Conservation (phyloP, 2,113 vertebrate species). For the Urocitellus parryii region DNA sequence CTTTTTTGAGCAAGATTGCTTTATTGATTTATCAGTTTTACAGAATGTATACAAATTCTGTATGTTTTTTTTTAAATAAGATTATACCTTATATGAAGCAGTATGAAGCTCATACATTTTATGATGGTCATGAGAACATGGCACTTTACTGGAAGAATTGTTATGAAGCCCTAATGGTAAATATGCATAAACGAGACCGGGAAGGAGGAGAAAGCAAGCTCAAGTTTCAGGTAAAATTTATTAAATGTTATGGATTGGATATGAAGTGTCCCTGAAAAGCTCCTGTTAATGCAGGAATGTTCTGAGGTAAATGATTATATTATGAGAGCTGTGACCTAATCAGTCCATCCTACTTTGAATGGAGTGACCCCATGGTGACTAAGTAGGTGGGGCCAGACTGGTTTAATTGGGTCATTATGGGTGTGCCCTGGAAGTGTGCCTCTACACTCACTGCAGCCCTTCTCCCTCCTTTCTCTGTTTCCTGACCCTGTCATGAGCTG, state of each 20-base stretch:
- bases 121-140: conserved; percentile 93
- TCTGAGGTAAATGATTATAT: no score
- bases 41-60: conserved; percentile 24
- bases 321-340: no score
- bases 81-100: conserved; percentile 99
- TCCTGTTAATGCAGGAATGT: no score
- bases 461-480: no score
- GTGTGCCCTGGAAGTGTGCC: no score
- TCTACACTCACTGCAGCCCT: no score
- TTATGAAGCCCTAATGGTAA: conserved; percentile 96
- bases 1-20: conserved; percentile 8
- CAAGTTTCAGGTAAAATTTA: conserved; percentile 94
- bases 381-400: no score
- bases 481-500: no score
- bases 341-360: no score
- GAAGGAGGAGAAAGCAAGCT: conserved; percentile 98
- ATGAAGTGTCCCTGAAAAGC: no score
- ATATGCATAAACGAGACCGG: conserved; percentile 94
- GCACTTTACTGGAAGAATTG: conserved; percentile 97
- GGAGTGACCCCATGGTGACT: no score
- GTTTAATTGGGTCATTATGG: no score
- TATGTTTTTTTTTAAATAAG: conserved; percentile 83
- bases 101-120: conserved; percentile 96
- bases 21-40: conserved; percentile 38
- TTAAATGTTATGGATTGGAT: background rate